phyloP scores from a whole-genome alignment of 2,797 vertebrate species.

The Rhabdomys pumilio region DNA sequence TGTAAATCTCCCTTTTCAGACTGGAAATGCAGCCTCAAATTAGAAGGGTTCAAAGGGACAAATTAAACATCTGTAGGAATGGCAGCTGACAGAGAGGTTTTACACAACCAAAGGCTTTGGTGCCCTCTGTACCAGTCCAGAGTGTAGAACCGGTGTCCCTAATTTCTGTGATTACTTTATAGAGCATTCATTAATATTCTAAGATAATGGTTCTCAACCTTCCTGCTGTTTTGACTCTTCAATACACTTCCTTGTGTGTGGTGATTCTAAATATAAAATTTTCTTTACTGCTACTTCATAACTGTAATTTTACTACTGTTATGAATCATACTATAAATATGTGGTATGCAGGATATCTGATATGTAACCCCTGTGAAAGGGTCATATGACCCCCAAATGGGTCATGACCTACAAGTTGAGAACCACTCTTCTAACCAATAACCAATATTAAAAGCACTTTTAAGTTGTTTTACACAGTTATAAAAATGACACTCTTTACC shows the following conservation, averaged over 20 bases:
- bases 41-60: neutral
- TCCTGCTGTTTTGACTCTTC: neutral
- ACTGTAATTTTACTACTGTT: neutral
- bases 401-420: neutral
- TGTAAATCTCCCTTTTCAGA: neutral
- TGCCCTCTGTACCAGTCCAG: neutral
- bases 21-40: neutral
- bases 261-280: neutral
- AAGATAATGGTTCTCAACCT: neutral
- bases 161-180: neutral
- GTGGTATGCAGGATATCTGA: neutral
- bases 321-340: neutral
- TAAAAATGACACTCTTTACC: neutral
- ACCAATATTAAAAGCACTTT: neutral
- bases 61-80: neutral
- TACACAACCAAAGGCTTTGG: conserved; percentile 4
- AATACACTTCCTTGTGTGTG: neutral
- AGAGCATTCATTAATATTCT: neutral
- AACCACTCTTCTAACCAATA: neutral
- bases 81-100: neutral
- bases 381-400: too few species aligned
- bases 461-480: conserved; percentile 10
- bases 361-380: too few species aligned
- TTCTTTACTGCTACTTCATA: neutral
- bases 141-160: neutral